A percentile compares a stretch with the other conserved stretches of the same genome.
Conservation (phyloP, 2,888 invertebrate species). For the Conus canariensis region DNA sequence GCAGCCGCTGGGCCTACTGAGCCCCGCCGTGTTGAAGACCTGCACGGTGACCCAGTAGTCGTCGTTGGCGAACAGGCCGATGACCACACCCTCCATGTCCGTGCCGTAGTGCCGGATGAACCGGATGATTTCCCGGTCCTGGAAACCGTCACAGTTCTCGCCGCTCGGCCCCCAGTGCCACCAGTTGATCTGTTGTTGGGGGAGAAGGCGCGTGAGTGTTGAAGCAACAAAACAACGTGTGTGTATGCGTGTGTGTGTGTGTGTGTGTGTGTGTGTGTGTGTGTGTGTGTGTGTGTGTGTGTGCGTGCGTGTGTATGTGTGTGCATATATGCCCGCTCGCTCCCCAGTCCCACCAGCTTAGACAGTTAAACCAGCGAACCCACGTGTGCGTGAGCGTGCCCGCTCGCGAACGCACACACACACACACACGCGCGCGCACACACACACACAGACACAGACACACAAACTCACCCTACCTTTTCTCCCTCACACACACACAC, state of each 20-base stretch:
- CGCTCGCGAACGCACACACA: too few species aligned
- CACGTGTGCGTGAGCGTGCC: too few species aligned
- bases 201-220: background rate
- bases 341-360: too few species aligned
- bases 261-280: background rate
- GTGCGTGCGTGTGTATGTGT: too few species aligned
- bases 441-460: too few species aligned
- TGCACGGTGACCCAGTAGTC: slow-evolving; percentile 95
- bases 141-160: slow-evolving; percentile 3
- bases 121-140: slow-evolving; percentile 29
- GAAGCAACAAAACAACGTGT: too few species aligned
- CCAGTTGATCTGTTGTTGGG: slow-evolving; percentile 43
- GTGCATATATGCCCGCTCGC: too few species aligned
- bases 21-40: slow-evolving; percentile 97
- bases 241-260: too few species aligned
- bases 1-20: slow-evolving; percentile 95
- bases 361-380: too few species aligned
- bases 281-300: too few species aligned
- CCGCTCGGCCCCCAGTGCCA: slow-evolving; percentile 42
- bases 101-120: slow-evolving; percentile 81
- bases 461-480: too few species aligned
- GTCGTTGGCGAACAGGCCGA: slow-evolving; percentile 94
- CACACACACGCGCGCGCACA: too few species aligned
- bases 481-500: background rate
- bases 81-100: slow-evolving; percentile 91